phyloP scores from a whole-genome alignment of 2,113 vertebrate genomes.

The Zosterops hypoxanthus region DNA sequence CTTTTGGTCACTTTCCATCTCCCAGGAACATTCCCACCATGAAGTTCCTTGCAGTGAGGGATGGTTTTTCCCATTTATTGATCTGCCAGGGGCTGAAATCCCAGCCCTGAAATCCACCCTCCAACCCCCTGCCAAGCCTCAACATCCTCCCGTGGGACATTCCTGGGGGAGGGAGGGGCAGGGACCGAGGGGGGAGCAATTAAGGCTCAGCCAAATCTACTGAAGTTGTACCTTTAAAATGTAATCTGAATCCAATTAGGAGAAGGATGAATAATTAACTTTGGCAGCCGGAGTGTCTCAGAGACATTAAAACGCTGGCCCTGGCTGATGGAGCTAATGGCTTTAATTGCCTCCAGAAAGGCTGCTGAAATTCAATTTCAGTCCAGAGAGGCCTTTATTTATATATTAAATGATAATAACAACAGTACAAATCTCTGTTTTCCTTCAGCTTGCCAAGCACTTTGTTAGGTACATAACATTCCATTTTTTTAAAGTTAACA shows the following conservation, averaged over 20 bases:
- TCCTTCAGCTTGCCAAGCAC: slow-evolving; percentile 32
- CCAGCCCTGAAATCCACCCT: not conserved
- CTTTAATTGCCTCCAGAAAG: slow-evolving; percentile 68
- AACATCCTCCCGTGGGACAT: not conserved
- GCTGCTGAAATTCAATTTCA: slow-evolving; percentile 56
- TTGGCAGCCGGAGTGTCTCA: slow-evolving; percentile 53
- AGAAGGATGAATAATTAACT: slow-evolving; percentile 63
- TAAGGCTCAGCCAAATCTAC: not conserved
- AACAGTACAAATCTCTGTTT: slow-evolving; percentile 47
- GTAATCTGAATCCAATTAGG: slow-evolving; percentile 58
- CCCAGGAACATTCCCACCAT: not conserved
- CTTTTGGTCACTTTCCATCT: not conserved
- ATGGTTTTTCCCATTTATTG: rapidly evolving
- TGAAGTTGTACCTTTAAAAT: slow-evolving; percentile 50
- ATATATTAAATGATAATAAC: slow-evolving; percentile 50
- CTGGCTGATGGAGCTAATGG: slow-evolving; percentile 57
- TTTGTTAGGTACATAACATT: slow-evolving; percentile 27
- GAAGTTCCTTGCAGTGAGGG: rapidly evolving
- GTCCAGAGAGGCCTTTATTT: slow-evolving; percentile 42
- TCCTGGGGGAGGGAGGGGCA: not conserved
- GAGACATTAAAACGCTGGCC: slow-evolving; percentile 41
- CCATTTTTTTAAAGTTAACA: not conserved
- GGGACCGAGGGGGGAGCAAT: not conserved
- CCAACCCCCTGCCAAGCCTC: not conserved
- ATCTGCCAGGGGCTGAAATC: not conserved